These are phyloP conservation scores for Leptopilina myrica DNA, from an alignment of 2,888 invertebrate genomes.

Conservation along the genomic window DNA sequence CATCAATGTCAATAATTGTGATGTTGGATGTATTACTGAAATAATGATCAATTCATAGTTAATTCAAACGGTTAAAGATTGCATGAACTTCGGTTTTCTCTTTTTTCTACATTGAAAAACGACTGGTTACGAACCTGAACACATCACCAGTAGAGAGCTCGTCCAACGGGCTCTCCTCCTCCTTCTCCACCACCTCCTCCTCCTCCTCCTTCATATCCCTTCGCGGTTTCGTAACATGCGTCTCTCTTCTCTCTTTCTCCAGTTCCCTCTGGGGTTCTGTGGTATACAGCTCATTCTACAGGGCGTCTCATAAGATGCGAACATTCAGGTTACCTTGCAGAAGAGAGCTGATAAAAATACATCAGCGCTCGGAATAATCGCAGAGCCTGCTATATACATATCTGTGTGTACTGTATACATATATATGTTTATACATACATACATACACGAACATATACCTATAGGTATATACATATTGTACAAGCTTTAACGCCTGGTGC, in stretches of 20 bases:
- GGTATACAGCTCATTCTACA: slow-evolving; percentile 41
- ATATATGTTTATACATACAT: neutral
- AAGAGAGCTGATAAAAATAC: slow-evolving; percentile 65
- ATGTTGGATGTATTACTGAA: neutral
- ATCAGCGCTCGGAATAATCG: slow-evolving; percentile 70
- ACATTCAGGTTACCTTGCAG: slow-evolving; percentile 51
- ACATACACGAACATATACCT: neutral
- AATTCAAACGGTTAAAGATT: slow-evolving; percentile 12
- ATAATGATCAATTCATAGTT: slow-evolving; percentile 7
- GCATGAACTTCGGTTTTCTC: slow-evolving; percentile 20
- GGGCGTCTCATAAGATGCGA: slow-evolving; percentile 50
- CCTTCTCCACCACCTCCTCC: slow-evolving; percentile 40
- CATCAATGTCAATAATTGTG: neutral
- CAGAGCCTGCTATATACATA: slow-evolving; percentile 62
- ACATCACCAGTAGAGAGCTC: slow-evolving; percentile 56
- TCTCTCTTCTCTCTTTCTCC: slow-evolving; percentile 51
- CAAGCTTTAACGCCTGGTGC: slow-evolving; percentile 10
- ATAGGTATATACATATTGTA: neutral
- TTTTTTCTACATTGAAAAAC: neutral
- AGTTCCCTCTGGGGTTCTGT: slow-evolving; percentile 31
- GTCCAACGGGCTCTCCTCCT: slow-evolving; percentile 63
- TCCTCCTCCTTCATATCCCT: slow-evolving; percentile 52
- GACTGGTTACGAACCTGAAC: slow-evolving; percentile 54
- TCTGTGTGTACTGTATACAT: slow-evolving; percentile 55
- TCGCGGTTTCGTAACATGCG: slow-evolving; percentile 70